phyloP scores from a whole-genome alignment of 2,797 vertebrate genomes.

The Adelosebastes latens region DNA sequence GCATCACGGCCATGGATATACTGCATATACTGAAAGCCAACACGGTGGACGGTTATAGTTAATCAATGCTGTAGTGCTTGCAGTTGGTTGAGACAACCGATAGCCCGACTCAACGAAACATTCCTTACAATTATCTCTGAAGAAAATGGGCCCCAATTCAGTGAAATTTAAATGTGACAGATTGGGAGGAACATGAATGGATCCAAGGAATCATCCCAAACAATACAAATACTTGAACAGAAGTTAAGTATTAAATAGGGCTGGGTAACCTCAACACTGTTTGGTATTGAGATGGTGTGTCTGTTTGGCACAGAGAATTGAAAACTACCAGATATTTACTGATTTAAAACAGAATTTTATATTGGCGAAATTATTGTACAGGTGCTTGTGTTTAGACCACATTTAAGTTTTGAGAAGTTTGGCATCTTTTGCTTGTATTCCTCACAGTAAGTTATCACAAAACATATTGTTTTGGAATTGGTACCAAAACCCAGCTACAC shows the following conservation, averaged over 20 bases:
- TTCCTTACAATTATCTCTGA: background rate
- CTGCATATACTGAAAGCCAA: slow-evolving; percentile 14
- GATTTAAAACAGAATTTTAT: background rate
- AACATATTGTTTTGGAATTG: background rate
- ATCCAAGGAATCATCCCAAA: background rate
- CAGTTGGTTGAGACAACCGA: background rate
- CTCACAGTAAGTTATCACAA: background rate
- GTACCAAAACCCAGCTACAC: background rate
- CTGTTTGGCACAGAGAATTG: background rate
- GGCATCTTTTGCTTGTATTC: background rate
- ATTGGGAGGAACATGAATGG: background rate
- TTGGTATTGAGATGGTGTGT: background rate
- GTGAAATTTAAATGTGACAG: background rate
- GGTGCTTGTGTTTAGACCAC: background rate
- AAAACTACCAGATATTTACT: background rate
- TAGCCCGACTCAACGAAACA: background rate
- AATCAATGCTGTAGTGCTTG: slow-evolving; percentile 24
- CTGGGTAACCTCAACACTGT: too few species aligned
- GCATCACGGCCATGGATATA: slow-evolving; percentile 11
- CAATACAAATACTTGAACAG: background rate
- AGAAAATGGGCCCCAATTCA: background rate
- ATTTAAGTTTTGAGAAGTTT: background rate
- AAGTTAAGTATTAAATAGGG: background rate
- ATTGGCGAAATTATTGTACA: too few species aligned
- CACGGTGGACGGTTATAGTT: background rate